phyloP scores from a whole-genome alignment of 2,113 vertebrate species.

The Callipepla squamata region DNA sequence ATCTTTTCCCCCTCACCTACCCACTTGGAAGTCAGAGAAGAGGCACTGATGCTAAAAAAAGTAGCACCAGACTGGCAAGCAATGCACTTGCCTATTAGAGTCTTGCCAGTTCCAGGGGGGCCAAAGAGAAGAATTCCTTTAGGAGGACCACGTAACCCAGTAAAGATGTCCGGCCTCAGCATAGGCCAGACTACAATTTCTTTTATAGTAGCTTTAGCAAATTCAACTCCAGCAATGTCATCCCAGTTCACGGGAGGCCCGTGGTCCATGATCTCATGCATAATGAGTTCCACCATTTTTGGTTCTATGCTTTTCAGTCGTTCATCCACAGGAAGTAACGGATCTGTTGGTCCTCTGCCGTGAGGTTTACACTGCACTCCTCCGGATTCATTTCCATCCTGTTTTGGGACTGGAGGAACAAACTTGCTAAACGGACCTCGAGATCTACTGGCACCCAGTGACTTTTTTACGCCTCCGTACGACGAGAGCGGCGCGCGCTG shows the following conservation, averaged over 20 bases:
- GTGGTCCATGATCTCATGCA: constrained; percentile 96
- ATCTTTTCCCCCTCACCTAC: constrained; percentile 98
- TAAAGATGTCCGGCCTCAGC: constrained; percentile 96
- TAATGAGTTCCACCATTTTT: constrained; percentile 94
- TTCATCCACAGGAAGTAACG: constrained; percentile 79
- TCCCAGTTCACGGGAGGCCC: constrained; percentile 93
- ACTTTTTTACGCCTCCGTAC: constrained; percentile 84
- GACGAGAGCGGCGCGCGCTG: constrained; percentile 61
- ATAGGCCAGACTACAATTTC: constrained; percentile 99
- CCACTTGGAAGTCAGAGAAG: constrained; percentile 97
- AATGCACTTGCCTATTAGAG: constrained; percentile 96
- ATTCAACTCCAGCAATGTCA: constrained; percentile 95
- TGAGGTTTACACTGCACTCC: constrained; percentile 21
- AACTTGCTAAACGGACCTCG: constrained; percentile 90
- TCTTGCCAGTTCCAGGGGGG: constrained; percentile 96
- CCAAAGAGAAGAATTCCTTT: constrained; percentile 96
- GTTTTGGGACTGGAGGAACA: constrained; percentile 87
- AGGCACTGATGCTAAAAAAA: constrained; percentile 97
- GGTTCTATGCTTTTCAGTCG: constrained; percentile 92
- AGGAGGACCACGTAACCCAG: constrained; percentile 92
- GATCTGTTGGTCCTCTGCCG: not conserved
- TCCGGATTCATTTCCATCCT: constrained; percentile 75
- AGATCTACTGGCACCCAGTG: constrained; percentile 88
- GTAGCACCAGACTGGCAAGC: constrained; percentile 96
- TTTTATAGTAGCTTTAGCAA: constrained; percentile 94